These are phyloP conservation scores for Pomatostomus ruficeps DNA, from an alignment of 2,113 vertebrate genomes.

Conservation along the genomic window DNA sequence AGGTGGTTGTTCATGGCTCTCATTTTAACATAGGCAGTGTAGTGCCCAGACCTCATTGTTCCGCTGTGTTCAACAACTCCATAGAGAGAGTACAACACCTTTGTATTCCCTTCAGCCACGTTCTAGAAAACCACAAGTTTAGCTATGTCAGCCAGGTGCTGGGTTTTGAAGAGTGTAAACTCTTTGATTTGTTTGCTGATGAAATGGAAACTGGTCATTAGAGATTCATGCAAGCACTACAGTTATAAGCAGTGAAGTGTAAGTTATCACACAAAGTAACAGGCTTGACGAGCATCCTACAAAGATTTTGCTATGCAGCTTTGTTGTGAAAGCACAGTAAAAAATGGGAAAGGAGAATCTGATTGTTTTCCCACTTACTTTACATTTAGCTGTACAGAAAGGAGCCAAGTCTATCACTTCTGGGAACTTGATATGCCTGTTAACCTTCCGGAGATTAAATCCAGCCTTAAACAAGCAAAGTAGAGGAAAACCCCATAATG, in stretches of 20 bases:
- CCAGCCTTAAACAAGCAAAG: slow-evolving; percentile 74
- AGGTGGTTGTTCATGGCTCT: slow-evolving; percentile 65
- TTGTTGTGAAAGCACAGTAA: background rate
- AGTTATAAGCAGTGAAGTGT: rapidly evolving
- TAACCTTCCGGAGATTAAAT: slow-evolving; percentile 91
- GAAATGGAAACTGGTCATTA: background rate
- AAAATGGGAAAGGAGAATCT: background rate
- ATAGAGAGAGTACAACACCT: slow-evolving; percentile 87
- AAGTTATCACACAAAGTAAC: background rate
- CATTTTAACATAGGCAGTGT: slow-evolving; percentile 90
- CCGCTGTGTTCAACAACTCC: slow-evolving; percentile 95
- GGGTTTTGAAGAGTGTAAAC: background rate
- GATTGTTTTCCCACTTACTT: slow-evolving; percentile 75
- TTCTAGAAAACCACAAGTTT: slow-evolving; percentile 67
- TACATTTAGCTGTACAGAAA: slow-evolving; percentile 88
- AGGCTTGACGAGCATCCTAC: background rate
- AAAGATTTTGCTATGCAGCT: background rate
- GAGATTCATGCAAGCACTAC: background rate
- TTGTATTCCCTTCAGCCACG: slow-evolving; percentile 73
- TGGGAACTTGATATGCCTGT: slow-evolving; percentile 88
- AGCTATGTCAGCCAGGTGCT: background rate
- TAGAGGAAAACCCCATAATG: background rate
- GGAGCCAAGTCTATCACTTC: slow-evolving; percentile 90
- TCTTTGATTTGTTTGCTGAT: background rate
- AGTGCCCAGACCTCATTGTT: slow-evolving; percentile 96